Evolutionary conservation across 2,113 vertebrate genomes (phyloP), one percentile per base, ranked within the genome.

Genomic region (Syngnathus typhle): DNA sequence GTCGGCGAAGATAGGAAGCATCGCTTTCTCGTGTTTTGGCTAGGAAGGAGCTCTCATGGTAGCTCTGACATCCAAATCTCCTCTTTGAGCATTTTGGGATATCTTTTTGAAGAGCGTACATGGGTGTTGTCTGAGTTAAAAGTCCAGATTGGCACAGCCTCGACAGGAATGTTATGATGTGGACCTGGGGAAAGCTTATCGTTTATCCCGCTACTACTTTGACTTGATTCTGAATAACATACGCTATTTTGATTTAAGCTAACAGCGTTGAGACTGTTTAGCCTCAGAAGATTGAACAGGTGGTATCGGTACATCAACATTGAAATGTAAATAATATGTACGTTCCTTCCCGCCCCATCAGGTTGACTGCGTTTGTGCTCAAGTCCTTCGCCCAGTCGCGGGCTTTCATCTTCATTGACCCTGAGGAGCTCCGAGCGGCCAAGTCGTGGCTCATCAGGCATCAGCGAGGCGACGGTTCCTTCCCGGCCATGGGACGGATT

Each of bases 301-400:
- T 4, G 23, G 21, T 55, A 55, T 23, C 27, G 21, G 27, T 55
- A 32, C 54, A 32, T 55, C 11, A 27, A 55, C 23, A 10, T 13
- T 52, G n/a, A n/a, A 52, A 9, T 10, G 7, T n/a, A 52, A 16
- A 19, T 49, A 6, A 49, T 43, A 12, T 43, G 9, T 43, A 43
- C 9, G 13, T 0, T 64, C 51, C 44, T 60, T 16, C 3, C 41
- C 51, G n/a, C 49, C 69, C 52, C 52, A 21, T 65, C 43, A 98
- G 95, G 95, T 90, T 97, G 73, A 97, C 95, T 1, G 95, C 95
- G 5, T 96, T 97, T 83, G 95, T 98, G 65, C 88, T 97, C 63
- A 96, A 96, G 88, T 96, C 95, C 68, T 97, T 98, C 38, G 93
- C 95, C 23, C 95, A 96, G 85, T 95, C 95, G 1, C 93, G 91